These are phyloP conservation scores for Microtus pennsylvanicus DNA, from an alignment of 2,113 vertebrate genomes.

Conservation along the genomic window DNA sequence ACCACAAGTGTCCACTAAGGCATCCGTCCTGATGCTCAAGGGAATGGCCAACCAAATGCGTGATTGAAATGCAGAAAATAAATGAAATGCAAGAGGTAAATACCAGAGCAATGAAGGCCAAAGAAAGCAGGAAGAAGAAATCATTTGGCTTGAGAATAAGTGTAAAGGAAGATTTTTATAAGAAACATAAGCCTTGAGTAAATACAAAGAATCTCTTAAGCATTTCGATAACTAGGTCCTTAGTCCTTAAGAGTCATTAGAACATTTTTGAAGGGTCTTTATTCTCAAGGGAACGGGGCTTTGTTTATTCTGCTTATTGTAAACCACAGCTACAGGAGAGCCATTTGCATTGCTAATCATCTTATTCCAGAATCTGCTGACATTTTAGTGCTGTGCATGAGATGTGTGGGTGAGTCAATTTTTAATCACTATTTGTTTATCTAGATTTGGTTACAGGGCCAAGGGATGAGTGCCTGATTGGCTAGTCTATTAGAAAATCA, in stretches of 20 bases:
- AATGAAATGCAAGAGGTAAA: background rate
- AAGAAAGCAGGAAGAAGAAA: background rate
- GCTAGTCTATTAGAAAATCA: constrained; percentile 63
- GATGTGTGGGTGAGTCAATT: constrained; percentile 59
- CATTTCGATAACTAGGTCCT: constrained; percentile 63
- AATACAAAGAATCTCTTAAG: constrained; percentile 22
- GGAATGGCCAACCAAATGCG: background rate
- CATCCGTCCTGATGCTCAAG: background rate
- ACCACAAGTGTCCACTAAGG: background rate
- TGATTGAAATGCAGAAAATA: background rate
- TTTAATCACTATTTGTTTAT: constrained; percentile 80
- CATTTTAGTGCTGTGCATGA: constrained; percentile 53
- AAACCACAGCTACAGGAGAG: constrained; percentile 69
- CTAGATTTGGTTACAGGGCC: constrained; percentile 58
- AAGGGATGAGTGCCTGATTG: constrained; percentile 55
- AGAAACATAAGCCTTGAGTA: background rate
- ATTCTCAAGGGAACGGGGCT: constrained; percentile 40
- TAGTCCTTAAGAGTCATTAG: constrained; percentile 40
- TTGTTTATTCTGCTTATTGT: constrained; percentile 70
- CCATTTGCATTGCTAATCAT: constrained; percentile 79
- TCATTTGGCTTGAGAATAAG: background rate
- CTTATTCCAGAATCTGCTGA: constrained; percentile 75
- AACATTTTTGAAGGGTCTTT: constrained; percentile 3
- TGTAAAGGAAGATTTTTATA: background rate
- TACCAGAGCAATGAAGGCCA: background rate